Evolutionary conservation across 1,140 invertebrate genomes (phyloP), one percentile per base, ranked within the genome.

Genomic region (Drosophila neocordata): DNA sequence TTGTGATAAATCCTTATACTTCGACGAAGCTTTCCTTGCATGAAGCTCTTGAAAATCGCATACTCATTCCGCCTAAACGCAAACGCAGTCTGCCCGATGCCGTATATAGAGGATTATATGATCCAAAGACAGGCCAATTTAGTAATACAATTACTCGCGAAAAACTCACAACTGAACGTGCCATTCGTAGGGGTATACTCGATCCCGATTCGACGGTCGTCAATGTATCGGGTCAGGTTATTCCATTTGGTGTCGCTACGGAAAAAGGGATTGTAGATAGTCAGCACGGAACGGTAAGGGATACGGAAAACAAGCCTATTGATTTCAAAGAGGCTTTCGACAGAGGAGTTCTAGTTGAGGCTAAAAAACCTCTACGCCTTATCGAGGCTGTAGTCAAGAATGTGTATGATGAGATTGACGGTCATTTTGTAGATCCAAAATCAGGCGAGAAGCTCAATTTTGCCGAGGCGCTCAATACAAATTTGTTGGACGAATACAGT

Each of bases 261-360:
- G 94, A 95, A 75, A 94, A 95, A 69, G 95, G 95, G 48, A 94
- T 97, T 37, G 94, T 98, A 35, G 95, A 98, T 91, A 93, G 95
- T 5, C 94, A 95, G 72, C 94, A 94, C 48, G 97, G 97, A 24
- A 94, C 94, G 5, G 94, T 96, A 18, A 91, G 93, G 34, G 92
- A 94, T 72, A 93, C 93, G 2, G 92, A 93, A 65, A 93, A 94
- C 31, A 93, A 95, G 80, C 93, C 94, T n/a, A 92, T 97, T 48
- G 95, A 97, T 92, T 96, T 98, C 75, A 94, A 95, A 48, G 96
- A 97, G 93, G 97, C 97, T 3, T 95, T 97, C 80, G 96, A 97
- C 90, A 93, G 94, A 75, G 97, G 97, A n/a, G 92, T 96, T 22
- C 92, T 98, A 1, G 93, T 96, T 48, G 96, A 98, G 93, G 94